Conservation (phyloP, 92 coral and sea anemone genomes). For the Siderastrea radians region DNA sequence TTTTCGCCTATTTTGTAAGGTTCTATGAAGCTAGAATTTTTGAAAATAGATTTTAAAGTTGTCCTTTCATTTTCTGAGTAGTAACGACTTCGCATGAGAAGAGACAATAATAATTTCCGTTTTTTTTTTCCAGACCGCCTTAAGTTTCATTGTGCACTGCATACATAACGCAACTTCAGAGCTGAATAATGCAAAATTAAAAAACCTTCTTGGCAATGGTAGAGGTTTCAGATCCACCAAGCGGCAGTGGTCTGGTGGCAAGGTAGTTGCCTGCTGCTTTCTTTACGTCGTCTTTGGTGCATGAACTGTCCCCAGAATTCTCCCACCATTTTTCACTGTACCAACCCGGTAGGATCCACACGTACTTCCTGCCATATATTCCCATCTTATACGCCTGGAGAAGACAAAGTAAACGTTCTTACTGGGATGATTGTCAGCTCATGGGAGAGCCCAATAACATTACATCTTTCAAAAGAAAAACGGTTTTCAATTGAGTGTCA, state of each 20-base stretch:
- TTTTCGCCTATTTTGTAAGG: no score
- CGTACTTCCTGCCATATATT: slow-evolving; percentile 76
- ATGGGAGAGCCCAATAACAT: background rate
- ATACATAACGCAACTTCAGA: background rate
- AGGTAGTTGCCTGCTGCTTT: slow-evolving; percentile 68
- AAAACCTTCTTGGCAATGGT: slow-evolving; percentile 59
- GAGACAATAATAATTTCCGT: no score
- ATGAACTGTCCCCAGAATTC: slow-evolving; percentile 40
- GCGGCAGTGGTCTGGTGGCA: slow-evolving; percentile 66
- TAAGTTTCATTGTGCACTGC: no score
- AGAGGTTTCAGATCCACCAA: slow-evolving; percentile 47
- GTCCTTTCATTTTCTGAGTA: no score
- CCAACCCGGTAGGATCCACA: slow-evolving; percentile 90
- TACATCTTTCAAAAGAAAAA: no score
- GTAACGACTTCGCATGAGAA: no score
- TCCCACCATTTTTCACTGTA: slow-evolving; percentile 74
- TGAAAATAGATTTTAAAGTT: no score
- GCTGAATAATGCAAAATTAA: background rate
- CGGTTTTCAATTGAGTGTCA: no score
- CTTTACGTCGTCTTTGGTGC: slow-evolving; percentile 58
- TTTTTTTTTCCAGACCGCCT: no score
- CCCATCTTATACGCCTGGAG: slow-evolving; percentile 69
- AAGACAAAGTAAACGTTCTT: background rate
- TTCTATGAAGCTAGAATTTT: no score
- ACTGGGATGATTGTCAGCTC: no score